phyloP scores from a whole-genome alignment of 2,113 vertebrate species.

The Herpetotheres cachinnans region DNA sequence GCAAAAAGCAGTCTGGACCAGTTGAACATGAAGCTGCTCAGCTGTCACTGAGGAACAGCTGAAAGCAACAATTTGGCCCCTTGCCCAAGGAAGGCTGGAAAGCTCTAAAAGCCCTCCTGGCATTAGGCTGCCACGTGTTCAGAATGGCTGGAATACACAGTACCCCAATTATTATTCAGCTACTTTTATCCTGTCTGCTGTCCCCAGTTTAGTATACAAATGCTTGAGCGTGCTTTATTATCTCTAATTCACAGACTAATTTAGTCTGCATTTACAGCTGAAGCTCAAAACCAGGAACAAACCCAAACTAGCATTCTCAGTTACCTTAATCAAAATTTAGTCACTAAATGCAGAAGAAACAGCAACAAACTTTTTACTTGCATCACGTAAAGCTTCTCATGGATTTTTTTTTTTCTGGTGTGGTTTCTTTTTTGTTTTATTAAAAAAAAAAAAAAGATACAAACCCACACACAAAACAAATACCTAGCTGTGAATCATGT shows the following conservation, averaged over 20 bases:
- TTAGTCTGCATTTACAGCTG: background rate
- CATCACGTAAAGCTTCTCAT: background rate
- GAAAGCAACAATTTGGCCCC: background rate
- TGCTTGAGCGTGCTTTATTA: background rate
- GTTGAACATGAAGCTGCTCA: background rate
- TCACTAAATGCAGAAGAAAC: background rate
- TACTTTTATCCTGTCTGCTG: constrained; percentile 11
- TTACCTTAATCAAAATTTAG: background rate
- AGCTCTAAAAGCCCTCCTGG: constrained; percentile 42
- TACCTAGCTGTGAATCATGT: background rate
- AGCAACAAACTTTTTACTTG: background rate
- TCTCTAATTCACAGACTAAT: background rate
- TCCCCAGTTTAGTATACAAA: background rate
- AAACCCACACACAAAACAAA: background rate
- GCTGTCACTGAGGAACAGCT: constrained; percentile 23
- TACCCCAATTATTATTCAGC: constrained; percentile 38
- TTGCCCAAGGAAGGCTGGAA: constrained; percentile 13
- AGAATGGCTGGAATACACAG: constrained; percentile 12
- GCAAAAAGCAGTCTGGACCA: background rate
- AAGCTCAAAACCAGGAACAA: background rate
- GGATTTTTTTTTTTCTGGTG: background rate
- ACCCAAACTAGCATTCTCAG: background rate
- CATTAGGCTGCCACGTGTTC: constrained; percentile 51
- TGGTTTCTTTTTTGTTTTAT: background rate
- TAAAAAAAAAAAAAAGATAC: background rate